Base-by-base conservation (phyloP, 2,888 invertebrate species). In the Drosophila algonquin region DNA sequence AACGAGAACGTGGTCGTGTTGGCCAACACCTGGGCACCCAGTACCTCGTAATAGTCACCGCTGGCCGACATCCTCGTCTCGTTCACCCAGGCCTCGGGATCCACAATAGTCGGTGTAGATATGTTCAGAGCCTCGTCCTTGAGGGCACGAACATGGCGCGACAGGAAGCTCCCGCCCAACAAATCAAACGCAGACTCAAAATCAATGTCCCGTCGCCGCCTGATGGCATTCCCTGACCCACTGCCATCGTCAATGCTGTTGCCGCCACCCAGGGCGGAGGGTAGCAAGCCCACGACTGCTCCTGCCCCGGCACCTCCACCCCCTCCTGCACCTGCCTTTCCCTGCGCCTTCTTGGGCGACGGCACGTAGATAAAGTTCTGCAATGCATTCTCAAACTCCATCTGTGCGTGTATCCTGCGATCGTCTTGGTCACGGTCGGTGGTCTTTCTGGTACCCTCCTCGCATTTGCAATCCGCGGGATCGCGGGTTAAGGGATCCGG, bases 311-410 rank as follows among this genome's bases (percentile, higher is more conserved):
- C 10, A 3, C 45, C 47, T 3, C 6, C 32, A 14, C 16, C 68
- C 3, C 46, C 35, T 0, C 30, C 21, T n/a, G 40, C 45, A 7
- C 24, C 32, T 8, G 16, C 16, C 2, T 35, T 53, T 0, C 4
- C 24, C 18, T 9, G 24, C 45, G 1, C n/a, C 56, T 16, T 55
- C 24, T 45, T 50, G 5, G 10, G 35, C 51, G 18, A 12, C 10
- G 71, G 16, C 4, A 92, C 90, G 85, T 95, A 95, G 59, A 97
- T 95, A 90, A 93, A 93, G 91, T 97, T 97, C 87, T 97, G 97
- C 56, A 98, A 90, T 45, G 94, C 94, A 90, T 97, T 95, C 91
- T 98, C 97, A 90, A 98, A 97, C 27, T 94, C 93, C 53, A 95
- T 96, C 64, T 94, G 93, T 79, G 93, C 77, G 94, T 95, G 64